phyloP scores from a whole-genome alignment of 1,140 invertebrate genomes.

The Drosophila ambigua region DNA sequence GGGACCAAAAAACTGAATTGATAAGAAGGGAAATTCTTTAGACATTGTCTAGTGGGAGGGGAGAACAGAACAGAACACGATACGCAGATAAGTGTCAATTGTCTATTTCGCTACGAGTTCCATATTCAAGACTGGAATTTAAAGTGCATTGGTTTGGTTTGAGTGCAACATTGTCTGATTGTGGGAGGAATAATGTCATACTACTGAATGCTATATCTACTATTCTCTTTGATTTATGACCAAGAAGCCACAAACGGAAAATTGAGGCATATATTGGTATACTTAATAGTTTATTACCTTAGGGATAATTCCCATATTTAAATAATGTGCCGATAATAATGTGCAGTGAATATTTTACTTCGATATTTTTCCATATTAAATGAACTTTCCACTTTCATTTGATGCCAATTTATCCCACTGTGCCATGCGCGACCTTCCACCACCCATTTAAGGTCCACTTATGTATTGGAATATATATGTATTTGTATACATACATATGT shows the following conservation, averaged over 20 bases:
- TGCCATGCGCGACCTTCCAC: slow-evolving; percentile 3
- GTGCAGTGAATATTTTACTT: too few species aligned
- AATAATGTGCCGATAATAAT: too few species aligned
- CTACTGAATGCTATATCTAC: too few species aligned
- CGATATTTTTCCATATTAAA: background rate
- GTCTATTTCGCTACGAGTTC: background rate
- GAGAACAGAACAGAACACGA: background rate
- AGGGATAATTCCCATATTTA: too few species aligned
- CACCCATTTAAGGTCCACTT: slow-evolving; percentile 1
- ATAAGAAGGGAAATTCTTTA: slow-evolving; percentile 19
- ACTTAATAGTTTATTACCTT: too few species aligned
- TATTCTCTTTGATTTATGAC: too few species aligned
- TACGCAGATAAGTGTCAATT: background rate
- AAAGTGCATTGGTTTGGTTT: slow-evolving; percentile 9
- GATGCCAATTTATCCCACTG: slow-evolving; percentile 1
- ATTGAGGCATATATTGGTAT: too few species aligned
- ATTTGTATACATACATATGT: background rate
- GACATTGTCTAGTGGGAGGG: background rate
- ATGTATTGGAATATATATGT: slow-evolving; percentile 1
- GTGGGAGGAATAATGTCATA: too few species aligned
- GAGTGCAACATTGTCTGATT: too few species aligned
- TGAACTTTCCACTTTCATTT: too few species aligned
- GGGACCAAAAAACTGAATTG: background rate
- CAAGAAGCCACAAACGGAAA: too few species aligned
- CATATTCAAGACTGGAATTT: too few species aligned